Percentiles rank a stretch among this genome's conserved stretches.
Conservation (phyloP, 2,113 vertebrate genomes). For the Ceyx cyanopectus region DNA sequence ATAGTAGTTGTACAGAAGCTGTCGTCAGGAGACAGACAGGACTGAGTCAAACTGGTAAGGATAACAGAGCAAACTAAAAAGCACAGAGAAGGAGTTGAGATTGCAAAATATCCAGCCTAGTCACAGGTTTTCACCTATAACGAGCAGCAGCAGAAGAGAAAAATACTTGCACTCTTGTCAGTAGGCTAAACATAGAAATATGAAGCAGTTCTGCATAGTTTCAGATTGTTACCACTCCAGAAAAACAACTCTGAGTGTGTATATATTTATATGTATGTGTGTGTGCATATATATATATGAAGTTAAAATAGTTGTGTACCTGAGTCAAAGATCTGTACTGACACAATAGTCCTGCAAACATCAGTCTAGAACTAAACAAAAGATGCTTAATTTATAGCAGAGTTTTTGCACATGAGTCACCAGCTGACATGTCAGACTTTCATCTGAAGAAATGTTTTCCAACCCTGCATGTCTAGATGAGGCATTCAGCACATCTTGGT, state of each 20-base stretch:
- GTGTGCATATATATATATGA: not conserved
- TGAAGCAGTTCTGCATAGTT: not conserved
- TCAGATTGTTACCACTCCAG: not conserved
- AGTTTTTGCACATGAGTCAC: not conserved
- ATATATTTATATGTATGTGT: not conserved
- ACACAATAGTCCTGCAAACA: not conserved
- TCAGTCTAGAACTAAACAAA: not conserved
- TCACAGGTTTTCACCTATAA: conserved; percentile 10
- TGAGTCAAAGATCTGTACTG: not conserved
- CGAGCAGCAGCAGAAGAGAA: not conserved
- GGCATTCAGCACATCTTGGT: not conserved
- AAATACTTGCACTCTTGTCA: not conserved
- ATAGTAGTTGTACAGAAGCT: not conserved
- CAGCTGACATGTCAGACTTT: not conserved
- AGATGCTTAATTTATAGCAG: not conserved
- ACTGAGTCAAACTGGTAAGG: not conserved
- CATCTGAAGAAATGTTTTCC: not conserved
- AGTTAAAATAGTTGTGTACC: not conserved
- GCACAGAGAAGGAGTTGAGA: not conserved
- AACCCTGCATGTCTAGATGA: not conserved
- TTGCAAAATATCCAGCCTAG: not conserved
- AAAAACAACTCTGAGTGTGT: not conserved
- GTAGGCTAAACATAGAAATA: conserved; percentile 22
- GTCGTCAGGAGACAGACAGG: not conserved
- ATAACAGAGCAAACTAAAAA: not conserved